Evolutionary conservation across 2,797 vertebrate species (phyloP).

Genomic region (Vultur gryphus): DNA sequence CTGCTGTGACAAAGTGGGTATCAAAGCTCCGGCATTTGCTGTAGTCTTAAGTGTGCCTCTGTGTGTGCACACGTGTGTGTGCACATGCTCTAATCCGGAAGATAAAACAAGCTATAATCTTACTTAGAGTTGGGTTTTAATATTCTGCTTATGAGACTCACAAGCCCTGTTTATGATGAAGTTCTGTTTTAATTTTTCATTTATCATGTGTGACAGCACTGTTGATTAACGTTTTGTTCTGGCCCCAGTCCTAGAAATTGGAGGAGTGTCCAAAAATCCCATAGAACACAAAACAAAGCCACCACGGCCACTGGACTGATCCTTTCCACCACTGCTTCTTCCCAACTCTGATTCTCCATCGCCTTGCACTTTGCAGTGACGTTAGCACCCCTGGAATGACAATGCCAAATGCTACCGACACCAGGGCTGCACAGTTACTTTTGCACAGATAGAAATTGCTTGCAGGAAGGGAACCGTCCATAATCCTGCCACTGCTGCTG

Average conservation of each 20-base stretch:
- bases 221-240: fast-evolving
- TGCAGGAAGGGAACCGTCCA: background rate
- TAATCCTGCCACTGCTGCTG: background rate
- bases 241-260: background rate
- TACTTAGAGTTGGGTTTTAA: background rate
- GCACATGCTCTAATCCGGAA: background rate
- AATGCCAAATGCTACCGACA: background rate
- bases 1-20: background rate
- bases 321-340: background rate
- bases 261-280: background rate
- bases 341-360: background rate
- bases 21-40: background rate
- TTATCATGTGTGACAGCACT: background rate
- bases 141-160: background rate
- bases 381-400: background rate
- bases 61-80: too few relatives aligned
- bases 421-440: background rate
- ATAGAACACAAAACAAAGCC: background rate
- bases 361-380: background rate
- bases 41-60: too few relatives aligned
- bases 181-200: background rate
- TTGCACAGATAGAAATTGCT: background rate
- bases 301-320: background rate
- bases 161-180: background rate
- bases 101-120: background rate